Conservation (phyloP, 2,113 vertebrate species). For the Lampris megalopsis region DNA sequence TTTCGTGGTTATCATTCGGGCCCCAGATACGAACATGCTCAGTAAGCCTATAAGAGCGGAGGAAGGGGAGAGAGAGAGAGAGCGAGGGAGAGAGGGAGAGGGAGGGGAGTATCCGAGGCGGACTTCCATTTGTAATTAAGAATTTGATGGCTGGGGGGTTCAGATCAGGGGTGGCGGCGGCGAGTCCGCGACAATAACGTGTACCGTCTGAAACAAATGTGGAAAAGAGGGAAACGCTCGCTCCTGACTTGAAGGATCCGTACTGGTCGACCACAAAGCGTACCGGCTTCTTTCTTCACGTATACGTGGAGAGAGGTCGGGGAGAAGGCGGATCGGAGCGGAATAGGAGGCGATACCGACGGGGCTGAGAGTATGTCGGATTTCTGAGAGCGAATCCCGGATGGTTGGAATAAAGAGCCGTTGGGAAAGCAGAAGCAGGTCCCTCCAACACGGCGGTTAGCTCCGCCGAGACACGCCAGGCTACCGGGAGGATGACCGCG, state of each 20-base stretch:
- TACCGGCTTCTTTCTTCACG: background rate
- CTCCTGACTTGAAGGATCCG: too few species aligned
- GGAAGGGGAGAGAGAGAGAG: conserved; percentile 45
- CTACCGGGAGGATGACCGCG: conserved; percentile 59
- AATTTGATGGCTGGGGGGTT: conserved; percentile 53
- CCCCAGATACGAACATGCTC: conserved; percentile 38
- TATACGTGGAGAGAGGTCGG: background rate
- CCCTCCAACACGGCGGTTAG: too few species aligned
- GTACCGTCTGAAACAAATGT: conserved; percentile 27
- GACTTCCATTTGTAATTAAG: conserved; percentile 71
- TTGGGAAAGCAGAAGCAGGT: background rate
- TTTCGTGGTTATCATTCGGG: conserved; percentile 41
- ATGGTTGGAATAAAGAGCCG: conserved; percentile 3
- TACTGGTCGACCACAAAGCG: too few species aligned
- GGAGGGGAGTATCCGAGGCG: conserved; percentile 59
- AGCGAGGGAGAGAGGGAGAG: conserved; percentile 36
- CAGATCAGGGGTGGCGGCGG: conserved; percentile 47
- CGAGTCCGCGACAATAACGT: conserved; percentile 28
- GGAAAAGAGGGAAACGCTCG: background rate
- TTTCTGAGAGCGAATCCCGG: conserved; percentile 14
- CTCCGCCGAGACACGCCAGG: background rate
- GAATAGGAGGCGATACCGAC: conserved; percentile 8
- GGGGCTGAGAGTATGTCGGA: conserved; percentile 12
- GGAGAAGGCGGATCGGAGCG: background rate
- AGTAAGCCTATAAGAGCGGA: conserved; percentile 64